Percentiles rank a stretch among this genome's conserved stretches.
Conservation (phyloP, 2,113 vertebrate species). For the Urocynchramus pylzowi region DNA sequence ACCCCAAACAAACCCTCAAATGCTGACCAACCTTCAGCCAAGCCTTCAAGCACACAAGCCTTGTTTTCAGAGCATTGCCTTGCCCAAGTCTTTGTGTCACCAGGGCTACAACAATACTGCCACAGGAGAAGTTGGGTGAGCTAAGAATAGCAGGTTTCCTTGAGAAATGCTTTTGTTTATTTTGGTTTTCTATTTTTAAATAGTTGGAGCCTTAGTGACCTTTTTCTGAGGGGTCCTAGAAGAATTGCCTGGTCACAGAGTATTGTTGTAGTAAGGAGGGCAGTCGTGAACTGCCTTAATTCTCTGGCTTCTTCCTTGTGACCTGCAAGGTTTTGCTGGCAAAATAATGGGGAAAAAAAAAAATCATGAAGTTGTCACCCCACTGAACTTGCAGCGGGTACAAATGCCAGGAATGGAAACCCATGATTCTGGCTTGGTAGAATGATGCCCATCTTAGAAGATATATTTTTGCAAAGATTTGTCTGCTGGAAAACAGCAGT, state of each 20-base stretch:
- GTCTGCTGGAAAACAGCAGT: not conserved
- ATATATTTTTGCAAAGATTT: not conserved
- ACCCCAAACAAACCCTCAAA: not conserved
- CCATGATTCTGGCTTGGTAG: not conserved
- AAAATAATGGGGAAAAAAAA: not conserved
- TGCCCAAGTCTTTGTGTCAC: not conserved
- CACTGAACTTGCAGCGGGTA: not conserved
- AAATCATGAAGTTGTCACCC: not conserved
- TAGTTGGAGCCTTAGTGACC: not conserved
- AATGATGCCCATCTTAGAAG: not conserved
- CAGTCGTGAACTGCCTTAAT: not conserved
- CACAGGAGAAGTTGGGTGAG: not conserved
- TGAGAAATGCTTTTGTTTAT: slow-evolving; percentile 51
- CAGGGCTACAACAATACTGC: not conserved
- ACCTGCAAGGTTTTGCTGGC: not conserved
- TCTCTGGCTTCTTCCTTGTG: not conserved
- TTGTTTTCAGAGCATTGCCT: not conserved
- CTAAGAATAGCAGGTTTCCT: slow-evolving; percentile 54
- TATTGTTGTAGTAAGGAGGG: not conserved
- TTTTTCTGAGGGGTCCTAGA: not conserved
- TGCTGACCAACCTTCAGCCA: not conserved
- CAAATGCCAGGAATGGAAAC: not conserved
- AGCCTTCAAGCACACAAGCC: not conserved
- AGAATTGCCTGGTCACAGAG: not conserved
- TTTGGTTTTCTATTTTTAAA: slow-evolving; percentile 33